A percentile compares a stretch with the other conserved stretches of the same genome.
Conservation (phyloP, 2,113 vertebrate genomes). For the Empidonax traillii region DNA sequence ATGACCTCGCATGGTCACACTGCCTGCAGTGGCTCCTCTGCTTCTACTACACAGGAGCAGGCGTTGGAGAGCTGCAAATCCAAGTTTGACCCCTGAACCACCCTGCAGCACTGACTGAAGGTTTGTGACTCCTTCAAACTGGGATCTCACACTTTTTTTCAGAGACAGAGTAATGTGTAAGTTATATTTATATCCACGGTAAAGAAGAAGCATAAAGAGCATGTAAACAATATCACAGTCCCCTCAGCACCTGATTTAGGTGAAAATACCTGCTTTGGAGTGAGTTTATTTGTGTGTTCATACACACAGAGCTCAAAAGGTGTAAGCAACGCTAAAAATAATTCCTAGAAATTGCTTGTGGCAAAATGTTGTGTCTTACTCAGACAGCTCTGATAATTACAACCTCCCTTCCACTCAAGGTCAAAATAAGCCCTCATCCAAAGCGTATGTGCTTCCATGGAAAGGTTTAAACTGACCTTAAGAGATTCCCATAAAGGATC, state of each 20-base stretch:
- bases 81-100: neutral
- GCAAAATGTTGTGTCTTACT: neutral
- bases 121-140: neutral
- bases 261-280: constrained; percentile 11
- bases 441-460: neutral
- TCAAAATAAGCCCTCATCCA: neutral
- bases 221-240: neutral
- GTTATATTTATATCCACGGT: neutral
- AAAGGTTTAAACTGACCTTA: neutral
- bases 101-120: neutral
- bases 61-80: fast-evolving
- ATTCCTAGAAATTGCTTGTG: neutral
- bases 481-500: neutral
- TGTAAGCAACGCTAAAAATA: neutral
- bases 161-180: neutral
- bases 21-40: neutral
- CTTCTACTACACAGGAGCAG: fast-evolving
- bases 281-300: neutral
- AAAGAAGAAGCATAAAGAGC: neutral
- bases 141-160: neutral
- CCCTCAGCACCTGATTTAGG: neutral
- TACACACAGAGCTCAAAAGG: neutral
- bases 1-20: fast-evolving
- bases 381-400: constrained; percentile 36
- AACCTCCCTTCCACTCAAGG: constrained; percentile 7